These are phyloP conservation scores for Theodoxus fluviatilis DNA, from an alignment of 2,888 invertebrate genomes.

Conservation along the genomic window DNA sequence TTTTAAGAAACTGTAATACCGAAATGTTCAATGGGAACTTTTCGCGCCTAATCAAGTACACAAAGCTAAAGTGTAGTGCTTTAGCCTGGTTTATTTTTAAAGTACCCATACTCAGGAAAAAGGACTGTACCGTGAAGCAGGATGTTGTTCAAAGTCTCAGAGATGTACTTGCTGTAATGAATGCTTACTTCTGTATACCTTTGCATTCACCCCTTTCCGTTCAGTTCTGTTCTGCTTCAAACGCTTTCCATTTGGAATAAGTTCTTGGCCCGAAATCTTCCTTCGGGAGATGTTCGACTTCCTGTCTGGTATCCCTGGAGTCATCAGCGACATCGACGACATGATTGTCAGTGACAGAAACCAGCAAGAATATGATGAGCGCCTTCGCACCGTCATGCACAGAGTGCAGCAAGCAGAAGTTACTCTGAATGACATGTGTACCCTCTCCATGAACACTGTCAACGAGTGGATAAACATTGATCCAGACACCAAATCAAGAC, in stretches of 20 bases:
- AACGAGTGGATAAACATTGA: constrained; percentile 17
- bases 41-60: too few species aligned
- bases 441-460: constrained; percentile 19
- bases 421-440: constrained; percentile 25
- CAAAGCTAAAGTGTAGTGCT: too few species aligned
- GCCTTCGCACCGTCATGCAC: neutral
- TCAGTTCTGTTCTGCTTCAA: constrained; percentile 35
- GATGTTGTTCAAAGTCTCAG: too few species aligned
- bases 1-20: too few species aligned
- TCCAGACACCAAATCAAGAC: constrained; percentile 4
- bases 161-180: too few species aligned
- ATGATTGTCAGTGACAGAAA: constrained; percentile 11
- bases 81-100: too few species aligned
- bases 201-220: too few species aligned
- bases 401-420: neutral
- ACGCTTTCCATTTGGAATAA: constrained; percentile 23
- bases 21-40: too few species aligned
- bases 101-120: too few species aligned
- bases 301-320: neutral
- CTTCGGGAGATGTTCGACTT: constrained; percentile 22
- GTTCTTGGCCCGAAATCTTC: constrained; percentile 21
- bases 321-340: constrained; percentile 17
- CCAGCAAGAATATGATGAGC: neutral
- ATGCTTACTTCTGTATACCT: too few species aligned
- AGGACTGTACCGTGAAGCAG: too few species aligned